A percentile compares a stretch with the other conserved stretches of the same genome.
Evolutionary conservation across 2,797 vertebrate genomes (phyloP).

Genomic region (Acestrorhynchus altus): DNA sequence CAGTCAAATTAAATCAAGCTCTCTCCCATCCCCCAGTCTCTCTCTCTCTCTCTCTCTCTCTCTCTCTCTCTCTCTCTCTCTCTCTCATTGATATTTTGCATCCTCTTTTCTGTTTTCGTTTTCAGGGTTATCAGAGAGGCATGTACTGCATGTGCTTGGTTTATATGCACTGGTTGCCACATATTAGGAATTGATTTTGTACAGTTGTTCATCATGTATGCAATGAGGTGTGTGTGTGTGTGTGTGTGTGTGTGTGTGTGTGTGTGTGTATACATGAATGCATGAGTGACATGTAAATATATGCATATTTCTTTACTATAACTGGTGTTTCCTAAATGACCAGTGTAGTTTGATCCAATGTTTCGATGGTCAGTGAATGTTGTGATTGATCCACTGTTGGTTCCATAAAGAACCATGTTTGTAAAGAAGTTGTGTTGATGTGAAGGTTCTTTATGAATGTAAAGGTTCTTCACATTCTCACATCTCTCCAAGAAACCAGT

Average conservation of each 20-base stretch:
- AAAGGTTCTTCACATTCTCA: too few species aligned
- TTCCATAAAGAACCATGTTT: too few species aligned
- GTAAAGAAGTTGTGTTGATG: too few species aligned
- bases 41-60: constrained; percentile 34
- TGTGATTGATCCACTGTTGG: too few species aligned
- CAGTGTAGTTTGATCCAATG: too few species aligned
- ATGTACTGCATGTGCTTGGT: constrained; percentile 41
- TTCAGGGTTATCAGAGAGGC: constrained; percentile 28
- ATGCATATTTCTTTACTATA: too few species aligned
- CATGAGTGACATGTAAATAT: too few species aligned
- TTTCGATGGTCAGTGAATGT: too few species aligned
- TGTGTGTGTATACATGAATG: neutral
- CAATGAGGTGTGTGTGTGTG: neutral
- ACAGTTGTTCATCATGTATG: constrained; percentile 15
- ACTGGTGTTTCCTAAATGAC: too few species aligned
- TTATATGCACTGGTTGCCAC: constrained; percentile 20
- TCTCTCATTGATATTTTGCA: constrained; percentile 22
- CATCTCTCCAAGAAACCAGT: too few species aligned
- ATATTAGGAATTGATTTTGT: constrained; percentile 35
- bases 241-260: neutral
- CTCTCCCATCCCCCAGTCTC: constrained; percentile 8
- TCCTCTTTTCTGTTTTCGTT: constrained; percentile 40
- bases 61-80: constrained; percentile 13
- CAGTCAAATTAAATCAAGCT: constrained; percentile 51
- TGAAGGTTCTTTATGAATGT: too few species aligned